Conservation (phyloP, 2,113 vertebrate genomes). For the Centrocercus urophasianus region DNA sequence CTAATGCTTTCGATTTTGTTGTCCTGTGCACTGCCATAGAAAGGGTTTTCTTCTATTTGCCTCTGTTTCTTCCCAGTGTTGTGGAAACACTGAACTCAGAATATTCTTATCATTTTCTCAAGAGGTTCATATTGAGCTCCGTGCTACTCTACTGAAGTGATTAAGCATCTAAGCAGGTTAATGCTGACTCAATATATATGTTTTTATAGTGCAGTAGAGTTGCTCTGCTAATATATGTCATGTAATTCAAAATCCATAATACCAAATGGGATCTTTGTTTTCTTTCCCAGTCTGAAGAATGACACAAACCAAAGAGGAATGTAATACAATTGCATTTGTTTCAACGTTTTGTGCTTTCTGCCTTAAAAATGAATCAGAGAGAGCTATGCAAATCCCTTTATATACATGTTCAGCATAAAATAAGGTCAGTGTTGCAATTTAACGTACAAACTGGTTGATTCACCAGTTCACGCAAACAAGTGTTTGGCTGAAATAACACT, state of each 20-base stretch:
- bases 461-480: neutral
- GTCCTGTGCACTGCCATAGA: neutral
- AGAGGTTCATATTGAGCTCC: neutral
- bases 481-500: neutral
- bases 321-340: neutral
- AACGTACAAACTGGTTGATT: neutral
- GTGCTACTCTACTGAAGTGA: neutral
- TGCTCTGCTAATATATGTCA: neutral
- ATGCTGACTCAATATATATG: conserved; percentile 23
- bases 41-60: neutral
- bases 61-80: neutral
- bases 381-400: neutral
- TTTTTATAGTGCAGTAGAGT: neutral
- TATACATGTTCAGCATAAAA: neutral
- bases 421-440: neutral
- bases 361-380: neutral
- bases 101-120: conserved; percentile 35
- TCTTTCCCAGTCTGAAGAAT: neutral
- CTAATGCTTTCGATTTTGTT: neutral
- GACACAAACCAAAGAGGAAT: neutral
- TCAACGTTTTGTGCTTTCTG: neutral
- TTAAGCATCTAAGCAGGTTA: conserved; percentile 2
- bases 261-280: neutral
- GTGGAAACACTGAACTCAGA: neutral
- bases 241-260: neutral